Conservation (phyloP, 30 jellyfish, hydroid and myxozoan genomes). For the Hydractinia symbiolongicarpus region DNA sequence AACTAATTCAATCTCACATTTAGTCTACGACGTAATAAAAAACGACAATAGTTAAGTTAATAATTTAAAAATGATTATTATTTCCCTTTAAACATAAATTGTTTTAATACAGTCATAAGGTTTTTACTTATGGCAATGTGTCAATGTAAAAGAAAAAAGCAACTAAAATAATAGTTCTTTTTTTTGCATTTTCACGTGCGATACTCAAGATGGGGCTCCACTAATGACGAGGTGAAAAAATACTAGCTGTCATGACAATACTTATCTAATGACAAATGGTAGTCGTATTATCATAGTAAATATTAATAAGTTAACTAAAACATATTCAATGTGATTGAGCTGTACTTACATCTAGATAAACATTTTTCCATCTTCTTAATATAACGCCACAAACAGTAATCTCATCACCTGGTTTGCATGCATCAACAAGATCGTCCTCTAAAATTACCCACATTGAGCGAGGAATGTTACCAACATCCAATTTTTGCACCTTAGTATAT, state of each 20-base stretch:
- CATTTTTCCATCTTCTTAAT: conserved; percentile 77
- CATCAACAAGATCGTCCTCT: conserved; percentile 97
- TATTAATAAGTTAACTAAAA: not conserved
- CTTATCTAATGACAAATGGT: too few species aligned
- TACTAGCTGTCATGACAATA: too few species aligned
- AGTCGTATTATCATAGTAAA: too few species aligned
- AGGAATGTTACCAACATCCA: conserved; percentile 93
- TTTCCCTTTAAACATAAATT: too few species aligned
- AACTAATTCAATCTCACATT: conserved; percentile 79
- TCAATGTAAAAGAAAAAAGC: too few species aligned
- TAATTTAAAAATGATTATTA: too few species aligned
- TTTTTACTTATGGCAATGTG: too few species aligned
- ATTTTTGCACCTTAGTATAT: conserved; percentile 67
- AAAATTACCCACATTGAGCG: conserved; percentile 87
- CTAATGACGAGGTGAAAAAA: too few species aligned
- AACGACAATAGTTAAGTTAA: not conserved
- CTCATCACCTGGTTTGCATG: conserved; percentile 99
- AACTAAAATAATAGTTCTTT: too few species aligned
- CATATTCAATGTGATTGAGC: not conserved
- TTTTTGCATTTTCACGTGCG: too few species aligned
- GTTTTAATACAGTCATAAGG: too few species aligned
- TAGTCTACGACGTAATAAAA: conserved; percentile 37
- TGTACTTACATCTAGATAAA: conserved; percentile 59
- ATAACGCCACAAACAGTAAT: conserved; percentile 90
- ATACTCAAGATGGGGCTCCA: too few species aligned